Conservation (phyloP, 2,888 invertebrate species). For the Lamellibrachia satsuma region DNA sequence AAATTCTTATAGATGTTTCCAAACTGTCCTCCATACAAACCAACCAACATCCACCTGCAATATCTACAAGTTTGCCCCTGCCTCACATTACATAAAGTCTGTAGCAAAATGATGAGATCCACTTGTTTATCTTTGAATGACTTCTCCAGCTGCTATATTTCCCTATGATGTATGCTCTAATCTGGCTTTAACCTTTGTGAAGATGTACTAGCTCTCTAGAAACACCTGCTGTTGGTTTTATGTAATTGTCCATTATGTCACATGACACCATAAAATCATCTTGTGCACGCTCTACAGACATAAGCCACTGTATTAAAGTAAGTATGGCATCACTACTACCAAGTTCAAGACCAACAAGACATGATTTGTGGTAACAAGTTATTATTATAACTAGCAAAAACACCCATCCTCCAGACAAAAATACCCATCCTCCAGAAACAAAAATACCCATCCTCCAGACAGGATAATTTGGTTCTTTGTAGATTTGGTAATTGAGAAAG, state of each 20-base stretch:
- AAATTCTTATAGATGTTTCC: neutral
- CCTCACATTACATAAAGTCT: neutral
- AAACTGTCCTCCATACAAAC: neutral
- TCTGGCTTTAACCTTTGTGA: neutral
- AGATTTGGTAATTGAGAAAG: no score
- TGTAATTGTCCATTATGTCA: neutral
- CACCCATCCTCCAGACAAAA: neutral
- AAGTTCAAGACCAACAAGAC: neutral
- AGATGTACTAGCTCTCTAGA: neutral
- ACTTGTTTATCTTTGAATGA: neutral
- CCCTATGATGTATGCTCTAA: neutral
- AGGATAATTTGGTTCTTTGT: no score
- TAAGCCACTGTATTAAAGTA: neutral
- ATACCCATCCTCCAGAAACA: no score
- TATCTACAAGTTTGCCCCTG: neutral
- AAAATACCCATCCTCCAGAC: no score
- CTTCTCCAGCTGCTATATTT: neutral
- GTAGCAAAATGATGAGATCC: neutral
- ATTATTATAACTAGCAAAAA: neutral
- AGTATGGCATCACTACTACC: neutral
- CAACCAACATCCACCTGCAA: neutral
- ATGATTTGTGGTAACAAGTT: neutral
- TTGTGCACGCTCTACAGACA: neutral
- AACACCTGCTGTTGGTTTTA: neutral
- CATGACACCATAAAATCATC: neutral